Evolutionary conservation across 2,797 vertebrate genomes (phyloP).

Genomic region (Phoeniculus purpureus): DNA sequence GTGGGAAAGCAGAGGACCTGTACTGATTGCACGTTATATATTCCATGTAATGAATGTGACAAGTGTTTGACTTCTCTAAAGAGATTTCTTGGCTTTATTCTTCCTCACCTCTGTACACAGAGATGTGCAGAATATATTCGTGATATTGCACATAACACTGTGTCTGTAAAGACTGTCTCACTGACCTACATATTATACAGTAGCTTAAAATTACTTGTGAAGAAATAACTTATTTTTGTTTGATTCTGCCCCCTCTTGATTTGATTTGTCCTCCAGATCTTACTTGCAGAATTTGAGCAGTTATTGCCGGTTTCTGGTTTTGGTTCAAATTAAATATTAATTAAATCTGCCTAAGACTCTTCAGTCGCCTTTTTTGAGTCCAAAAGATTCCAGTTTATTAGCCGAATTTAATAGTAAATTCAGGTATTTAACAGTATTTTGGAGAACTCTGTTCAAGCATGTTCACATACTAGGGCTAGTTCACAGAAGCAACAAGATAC

Average conservation of each 20-base stretch:
- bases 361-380: not conserved
- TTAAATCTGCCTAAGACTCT: not conserved
- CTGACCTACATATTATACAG: not conserved
- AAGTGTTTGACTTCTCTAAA: not conserved
- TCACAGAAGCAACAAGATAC: not conserved
- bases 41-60: not conserved
- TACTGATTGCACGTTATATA: not conserved
- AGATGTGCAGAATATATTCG: not conserved
- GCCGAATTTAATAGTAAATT: not conserved
- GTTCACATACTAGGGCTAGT: not conserved
- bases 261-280: not conserved
- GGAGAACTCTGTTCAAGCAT: not conserved
- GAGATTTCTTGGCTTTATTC: not conserved
- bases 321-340: not conserved
- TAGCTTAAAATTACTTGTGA: not conserved
- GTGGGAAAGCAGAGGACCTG: not conserved
- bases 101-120: not conserved
- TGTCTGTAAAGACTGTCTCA: not conserved
- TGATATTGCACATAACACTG: not conserved
- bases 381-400: not conserved
- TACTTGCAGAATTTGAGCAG: not conserved
- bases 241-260: not conserved
- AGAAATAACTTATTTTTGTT: not conserved
- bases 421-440: not conserved
- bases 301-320: not conserved